Evolutionary conservation across 1,140 invertebrate species (phyloP).

Genomic region (Nixonia krombeini): DNA sequence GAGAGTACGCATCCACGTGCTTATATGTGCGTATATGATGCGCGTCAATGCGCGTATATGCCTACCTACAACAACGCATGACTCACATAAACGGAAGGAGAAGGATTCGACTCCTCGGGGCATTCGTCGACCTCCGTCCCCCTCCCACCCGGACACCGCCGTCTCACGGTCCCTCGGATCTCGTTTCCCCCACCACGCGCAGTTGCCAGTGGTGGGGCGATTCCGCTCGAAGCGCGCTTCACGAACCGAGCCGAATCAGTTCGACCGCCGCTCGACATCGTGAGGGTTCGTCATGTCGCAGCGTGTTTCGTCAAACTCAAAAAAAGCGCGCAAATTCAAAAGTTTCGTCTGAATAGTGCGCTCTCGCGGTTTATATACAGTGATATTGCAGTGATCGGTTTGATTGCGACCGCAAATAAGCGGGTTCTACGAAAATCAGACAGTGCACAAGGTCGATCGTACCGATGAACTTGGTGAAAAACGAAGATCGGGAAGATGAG

Average conservation of each 20-base stretch:
- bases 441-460: background rate
- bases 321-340: constrained; percentile 27
- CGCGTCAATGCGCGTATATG: constrained; percentile 9
- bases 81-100: constrained; percentile 31
- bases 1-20: constrained; percentile 20
- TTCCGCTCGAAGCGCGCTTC: constrained; percentile 9
- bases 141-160: background rate
- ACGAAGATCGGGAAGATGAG: constrained; percentile 3
- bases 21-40: constrained; percentile 30
- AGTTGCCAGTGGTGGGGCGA: background rate
- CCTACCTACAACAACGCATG: constrained; percentile 5
- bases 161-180: background rate
- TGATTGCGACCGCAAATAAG: too few species aligned
- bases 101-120: constrained; percentile 6
- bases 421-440: constrained; percentile 5
- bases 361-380: too few species aligned
- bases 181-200: constrained; percentile 1
- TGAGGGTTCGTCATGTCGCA: constrained; percentile 37
- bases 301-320: constrained; percentile 13
- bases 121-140: background rate
- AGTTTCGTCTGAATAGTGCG: background rate
- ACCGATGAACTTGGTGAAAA: constrained; percentile 2
- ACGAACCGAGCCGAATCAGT: constrained; percentile 30
- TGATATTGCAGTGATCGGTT: too few species aligned
- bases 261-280: constrained; percentile 36